These are phyloP conservation scores for Seriola aureovittata DNA, from an alignment of 2,113 vertebrate species.

Conservation along the genomic window DNA sequence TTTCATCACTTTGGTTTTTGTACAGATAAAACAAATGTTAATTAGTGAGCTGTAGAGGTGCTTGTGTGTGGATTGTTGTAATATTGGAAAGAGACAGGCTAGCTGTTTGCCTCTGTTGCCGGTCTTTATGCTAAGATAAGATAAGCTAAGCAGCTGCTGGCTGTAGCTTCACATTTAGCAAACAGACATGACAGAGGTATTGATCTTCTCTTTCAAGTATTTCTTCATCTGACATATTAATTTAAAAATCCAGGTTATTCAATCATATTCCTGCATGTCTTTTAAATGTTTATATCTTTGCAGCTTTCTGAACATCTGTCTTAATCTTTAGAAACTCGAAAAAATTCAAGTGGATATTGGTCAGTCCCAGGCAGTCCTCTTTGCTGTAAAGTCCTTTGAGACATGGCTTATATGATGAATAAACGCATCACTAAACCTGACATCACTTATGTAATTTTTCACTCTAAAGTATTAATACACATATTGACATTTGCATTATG, in stretches of 20 bases:
- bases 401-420: constrained; percentile 1
- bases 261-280: neutral
- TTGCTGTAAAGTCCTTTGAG: neutral
- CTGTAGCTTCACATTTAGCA: neutral
- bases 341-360: neutral
- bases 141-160: no score
- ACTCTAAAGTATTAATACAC: constrained; percentile 10
- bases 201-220: neutral
- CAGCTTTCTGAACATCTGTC: neutral
- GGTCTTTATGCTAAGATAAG: no score
- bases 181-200: neutral
- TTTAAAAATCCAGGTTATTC: neutral
- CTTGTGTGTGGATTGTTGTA: neutral
- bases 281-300: neutral
- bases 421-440: constrained; percentile 1
- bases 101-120: no score
- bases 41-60: neutral
- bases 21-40: neutral
- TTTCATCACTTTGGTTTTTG: neutral
- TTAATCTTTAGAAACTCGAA: neutral
- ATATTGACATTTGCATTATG: constrained; percentile 30
- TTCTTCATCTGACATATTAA: neutral
- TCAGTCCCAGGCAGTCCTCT: neutral
- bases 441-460: neutral
- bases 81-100: neutral